Base-by-base conservation (phyloP, 2,888 invertebrate genomes). In the Marronus borbonicus region DNA sequence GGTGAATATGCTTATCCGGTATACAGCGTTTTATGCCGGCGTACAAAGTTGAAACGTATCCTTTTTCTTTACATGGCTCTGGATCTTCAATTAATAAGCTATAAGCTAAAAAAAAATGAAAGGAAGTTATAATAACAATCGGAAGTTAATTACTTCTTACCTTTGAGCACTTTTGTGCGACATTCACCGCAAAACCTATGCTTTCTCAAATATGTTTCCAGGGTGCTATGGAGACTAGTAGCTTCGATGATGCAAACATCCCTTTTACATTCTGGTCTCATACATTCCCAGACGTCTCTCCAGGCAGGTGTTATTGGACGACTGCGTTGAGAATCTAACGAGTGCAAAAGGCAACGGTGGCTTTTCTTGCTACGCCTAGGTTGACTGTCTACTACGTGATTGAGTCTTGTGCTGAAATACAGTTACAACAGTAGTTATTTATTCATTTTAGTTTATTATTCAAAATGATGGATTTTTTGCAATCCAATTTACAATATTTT, bases 141-240 rank as follows among this genome's bases (percentile, higher is more conserved):
- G 20, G 39, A 91, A 36, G 55, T 2, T 39, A 36, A 3, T 39
- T 36, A 7, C 5, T 66, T 17, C 10, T 80, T 83, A 88, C 88
- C 88, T 85, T 88, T 88, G 82, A 92, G 88, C 80, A 98, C 97
- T 91, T 97, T 98, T 81, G 96, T 95, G 83, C 97, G 94, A 87
- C 98, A 98, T 87, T 98, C 98, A 2, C 94, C 93, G 87, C 98
- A 98, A 89, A 98, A 98, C 90, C 97, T 93, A 88, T 98, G 97
- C 90, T 98, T 98, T 83, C 95, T 92, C 80, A 98, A 91, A 89
- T 98, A 98, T 83, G 94, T 95, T 86, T 97, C 97, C 55, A 98
- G 91, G 17, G 97, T 97, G 80, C 94, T 93, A 85, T 96, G 94
- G 80, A 98, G 90, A 82, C 94, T 94, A 85, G 94, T 94, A 82